Evolutionary conservation across 2,888 invertebrate species (phyloP), one percentile per base, ranked within the genome.

Genomic region (Cosmorhoe ocellata): DNA sequence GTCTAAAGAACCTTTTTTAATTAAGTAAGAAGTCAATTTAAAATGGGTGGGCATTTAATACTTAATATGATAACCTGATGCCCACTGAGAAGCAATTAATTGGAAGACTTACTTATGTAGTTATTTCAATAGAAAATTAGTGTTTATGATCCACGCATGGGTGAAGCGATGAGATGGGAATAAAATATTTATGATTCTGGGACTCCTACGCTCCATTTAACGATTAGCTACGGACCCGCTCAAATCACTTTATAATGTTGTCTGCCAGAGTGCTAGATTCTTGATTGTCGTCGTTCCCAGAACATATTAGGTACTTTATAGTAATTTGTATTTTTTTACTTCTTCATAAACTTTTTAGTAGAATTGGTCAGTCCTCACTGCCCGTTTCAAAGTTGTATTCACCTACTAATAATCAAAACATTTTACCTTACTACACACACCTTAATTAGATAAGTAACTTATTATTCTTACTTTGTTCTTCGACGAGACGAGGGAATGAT

Each of bases 231-330:
- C 68, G 79, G 71, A 55, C 65, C 61, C 61, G 47, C 67, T 63
- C 78, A 75, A 79, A 81, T 79, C 67, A 67, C 69, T 79, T 79
- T 78, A 76, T 80, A 78, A 79, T 80, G 67, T 65, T 61, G 61
- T 69, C 66, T 71, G 44, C 66, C 63, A 61, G 70, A 74, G 69
- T 64, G 67, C 50, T 50, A 58, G 57, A 56, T 32, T 28, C 37
- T 33, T 58, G 55, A 52, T 56, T 57, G 50, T 47, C 41, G 36
- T 36, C 13, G 31, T 40, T 40, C 32, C 44, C 47, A 48, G 30
- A 43, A 39, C 5, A 4, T 24, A 18, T 18, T 18, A 5, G 18
- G n/a, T n/a, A n/a, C n/a, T n/a, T n/a, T n/a, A n/a, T n/a, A n/a
- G n/a, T n/a, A n/a, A n/a, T n/a, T n/a, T n/a, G 18, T 2, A 18